Evolutionary conservation across 1,140 invertebrate genomes (phyloP).

Genomic region (Aplysia californica): DNA sequence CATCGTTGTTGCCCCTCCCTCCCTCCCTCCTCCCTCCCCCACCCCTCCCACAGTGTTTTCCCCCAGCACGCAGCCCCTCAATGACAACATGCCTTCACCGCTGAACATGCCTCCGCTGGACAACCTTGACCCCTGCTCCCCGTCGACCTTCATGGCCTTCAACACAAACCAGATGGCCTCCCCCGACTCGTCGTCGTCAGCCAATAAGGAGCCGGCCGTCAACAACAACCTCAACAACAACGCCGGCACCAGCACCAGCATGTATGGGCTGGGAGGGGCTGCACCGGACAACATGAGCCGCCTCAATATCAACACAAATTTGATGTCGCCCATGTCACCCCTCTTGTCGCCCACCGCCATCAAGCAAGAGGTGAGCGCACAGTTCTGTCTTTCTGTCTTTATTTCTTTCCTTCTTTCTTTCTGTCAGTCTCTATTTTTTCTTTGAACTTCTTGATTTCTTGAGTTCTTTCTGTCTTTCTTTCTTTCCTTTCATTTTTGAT

Average conservation of each 20-base stretch:
- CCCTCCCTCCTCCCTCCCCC: not conserved
- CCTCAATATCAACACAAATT: conserved; percentile 10
- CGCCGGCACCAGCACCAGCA: not conserved
- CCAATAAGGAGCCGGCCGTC: too few relatives aligned
- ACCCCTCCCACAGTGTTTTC: conserved; percentile 6
- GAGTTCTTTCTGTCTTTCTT: too few relatives aligned
- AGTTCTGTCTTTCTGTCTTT: too few relatives aligned
- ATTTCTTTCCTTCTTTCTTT: too few relatives aligned
- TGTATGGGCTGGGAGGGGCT: not conserved
- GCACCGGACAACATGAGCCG: not conserved
- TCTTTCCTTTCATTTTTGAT: too few relatives aligned
- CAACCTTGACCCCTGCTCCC: conserved; percentile 1
- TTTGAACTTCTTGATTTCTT: too few relatives aligned
- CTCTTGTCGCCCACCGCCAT: not conserved
- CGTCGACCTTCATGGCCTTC: conserved; percentile 16
- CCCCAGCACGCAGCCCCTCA: not conserved
- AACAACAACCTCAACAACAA: too few relatives aligned
- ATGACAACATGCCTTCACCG: conserved; percentile 9
- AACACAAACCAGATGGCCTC: conserved; percentile 16
- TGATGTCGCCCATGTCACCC: not conserved
- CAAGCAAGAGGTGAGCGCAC: conserved; percentile 15
- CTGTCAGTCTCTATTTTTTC: too few relatives aligned
- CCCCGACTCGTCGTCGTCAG: conserved; percentile 12
- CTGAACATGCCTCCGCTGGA: not conserved
- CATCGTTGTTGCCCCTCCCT: not conserved